These are phyloP conservation scores for Mustela lutreola DNA, from an alignment of 2,113 vertebrate species.

Conservation along the genomic window DNA sequence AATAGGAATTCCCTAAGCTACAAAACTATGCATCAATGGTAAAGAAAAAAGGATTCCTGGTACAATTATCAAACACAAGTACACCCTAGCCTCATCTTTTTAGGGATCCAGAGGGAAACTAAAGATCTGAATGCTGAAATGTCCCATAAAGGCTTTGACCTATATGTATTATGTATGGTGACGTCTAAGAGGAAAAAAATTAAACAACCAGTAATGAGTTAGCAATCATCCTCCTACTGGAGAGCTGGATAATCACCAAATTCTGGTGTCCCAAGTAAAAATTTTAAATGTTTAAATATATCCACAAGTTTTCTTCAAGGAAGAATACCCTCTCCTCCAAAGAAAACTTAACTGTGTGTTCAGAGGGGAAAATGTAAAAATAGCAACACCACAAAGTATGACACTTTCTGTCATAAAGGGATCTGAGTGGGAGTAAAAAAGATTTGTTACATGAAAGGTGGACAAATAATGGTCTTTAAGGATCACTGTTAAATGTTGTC, in stretches of 20 bases:
- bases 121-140: conserved; percentile 33
- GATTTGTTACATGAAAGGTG: conserved; percentile 52
- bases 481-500: not conserved
- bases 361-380: conserved; percentile 64
- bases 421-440: conserved; percentile 62
- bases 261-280: conserved; percentile 7
- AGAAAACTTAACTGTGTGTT: conserved; percentile 42
- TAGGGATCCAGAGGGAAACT: not conserved
- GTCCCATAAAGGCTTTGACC: conserved; percentile 7
- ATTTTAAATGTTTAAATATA: conserved; percentile 60
- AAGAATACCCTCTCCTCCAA: conserved; percentile 1
- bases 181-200: conserved; percentile 57
- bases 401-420: conserved; percentile 54
- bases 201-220: not conserved
- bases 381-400: conserved; percentile 51
- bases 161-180: not conserved
- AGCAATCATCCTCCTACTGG: conserved; percentile 6
- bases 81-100: not conserved
- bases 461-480: conserved; percentile 34
- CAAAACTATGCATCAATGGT: not conserved
- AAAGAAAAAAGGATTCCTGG: not conserved
- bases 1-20: conserved; percentile 54
- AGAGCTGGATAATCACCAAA: conserved; percentile 33
- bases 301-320: conserved; percentile 41
- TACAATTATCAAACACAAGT: conserved; percentile 22